A percentile compares a stretch with the other conserved stretches of the same genome.
Conservation (phyloP, 64 coral and sea anemone species). For the Montipora cactus region DNA sequence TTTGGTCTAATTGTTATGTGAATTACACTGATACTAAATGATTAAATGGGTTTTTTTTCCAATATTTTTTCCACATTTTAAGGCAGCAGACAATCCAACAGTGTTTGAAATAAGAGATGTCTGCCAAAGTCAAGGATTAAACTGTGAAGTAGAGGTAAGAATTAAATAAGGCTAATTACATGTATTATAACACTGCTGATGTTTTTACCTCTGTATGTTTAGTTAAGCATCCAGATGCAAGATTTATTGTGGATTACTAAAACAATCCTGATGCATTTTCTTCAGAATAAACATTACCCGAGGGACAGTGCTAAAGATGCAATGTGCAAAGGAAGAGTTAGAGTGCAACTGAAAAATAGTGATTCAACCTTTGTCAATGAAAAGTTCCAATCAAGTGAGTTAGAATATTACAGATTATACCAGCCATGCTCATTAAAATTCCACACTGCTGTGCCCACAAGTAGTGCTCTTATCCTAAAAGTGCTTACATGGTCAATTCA, state of each 20-base stretch:
- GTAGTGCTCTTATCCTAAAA: too few species aligned
- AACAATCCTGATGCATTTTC: not conserved
- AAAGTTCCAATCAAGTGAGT: slow-evolving; percentile 89
- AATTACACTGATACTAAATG: too few species aligned
- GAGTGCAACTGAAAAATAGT: slow-evolving; percentile 86
- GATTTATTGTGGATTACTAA: not conserved
- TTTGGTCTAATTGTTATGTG: too few species aligned
- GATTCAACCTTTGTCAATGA: slow-evolving; percentile 77
- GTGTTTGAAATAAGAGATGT: slow-evolving; percentile 96
- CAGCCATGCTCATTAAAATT: not conserved
- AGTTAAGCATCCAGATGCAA: not conserved
- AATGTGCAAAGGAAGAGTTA: slow-evolving; percentile 92
- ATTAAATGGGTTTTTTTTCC: too few species aligned
- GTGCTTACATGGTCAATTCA: too few species aligned
- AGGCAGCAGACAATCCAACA: slow-evolving; percentile 96
- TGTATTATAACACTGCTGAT: too few species aligned
- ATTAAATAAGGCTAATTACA: not conserved
- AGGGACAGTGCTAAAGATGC: slow-evolving; percentile 97
- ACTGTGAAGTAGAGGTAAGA: slow-evolving; percentile 86
- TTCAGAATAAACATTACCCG: slow-evolving; percentile 92
- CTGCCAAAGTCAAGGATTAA: slow-evolving; percentile 91
- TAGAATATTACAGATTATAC: not conserved
- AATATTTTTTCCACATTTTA: not conserved
- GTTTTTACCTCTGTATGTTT: not conserved
- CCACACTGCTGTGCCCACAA: too few species aligned